Base-by-base conservation (phyloP, 2,113 vertebrate species). In the Cavia porcellus region DNA sequence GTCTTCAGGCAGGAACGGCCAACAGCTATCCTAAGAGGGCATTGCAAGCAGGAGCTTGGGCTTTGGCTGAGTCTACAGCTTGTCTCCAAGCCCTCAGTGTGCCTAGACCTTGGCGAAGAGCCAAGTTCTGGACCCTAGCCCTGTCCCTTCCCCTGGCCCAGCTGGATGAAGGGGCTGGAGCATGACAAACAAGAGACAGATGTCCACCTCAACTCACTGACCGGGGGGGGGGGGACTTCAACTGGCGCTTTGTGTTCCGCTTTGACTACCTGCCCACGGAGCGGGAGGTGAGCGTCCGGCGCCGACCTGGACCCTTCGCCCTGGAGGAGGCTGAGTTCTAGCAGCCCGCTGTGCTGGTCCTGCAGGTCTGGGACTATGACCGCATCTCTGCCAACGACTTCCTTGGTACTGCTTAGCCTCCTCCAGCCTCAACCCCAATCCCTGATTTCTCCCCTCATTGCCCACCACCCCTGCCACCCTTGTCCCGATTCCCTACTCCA, bases 331-430 rank as follows among this genome's bases (percentile, higher is more conserved):
- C 99, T 0, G 99, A 99, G 95, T 99, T 99, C 97, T 98, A 98
- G 38, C 99, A 99, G 96, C 99, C 99, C 0, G 99, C 99, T 0
- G 98, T 99, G 92, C 98, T 99, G 61, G 98, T 99, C 11, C 98
- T 99, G 75, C 99, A 99, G 98, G 99, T 99, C 92, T 99, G 99
- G 99, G 99, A 99, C 97, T 99, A 99, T 0, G 99, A 99, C 97
- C 99, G 99, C 90, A 99, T 99, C 96, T 98, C 98, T 0, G 98
- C 99, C 97, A 99, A 99, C 55, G 99, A 99, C 98, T 99, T 99
- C 96, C 98, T 99, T 62, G 99, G 99, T 99, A 98, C 50, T 47
- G 47, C 38, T 64, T 28, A 10, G 57, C 50, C 57, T 80, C 35
- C 52, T 50, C 35, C 50, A 25, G 2, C 35, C 82, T 80, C 59